phyloP scores from a whole-genome alignment of 1,140 invertebrate species.

The Eumeta japonica region DNA sequence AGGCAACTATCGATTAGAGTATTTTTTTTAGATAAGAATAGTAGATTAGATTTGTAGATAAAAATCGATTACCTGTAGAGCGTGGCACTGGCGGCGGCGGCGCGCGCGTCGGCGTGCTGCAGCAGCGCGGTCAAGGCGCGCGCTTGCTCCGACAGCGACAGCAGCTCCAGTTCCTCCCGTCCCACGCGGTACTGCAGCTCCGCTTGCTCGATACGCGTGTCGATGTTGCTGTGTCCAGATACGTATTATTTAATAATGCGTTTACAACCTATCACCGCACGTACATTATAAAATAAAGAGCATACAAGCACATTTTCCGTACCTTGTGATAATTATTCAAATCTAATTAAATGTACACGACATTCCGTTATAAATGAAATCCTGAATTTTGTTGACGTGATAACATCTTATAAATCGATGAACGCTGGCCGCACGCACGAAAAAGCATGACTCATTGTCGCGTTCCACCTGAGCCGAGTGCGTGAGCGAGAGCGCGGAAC shows the following conservation, averaged over 20 bases:
- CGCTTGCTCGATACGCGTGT: constrained; percentile 85
- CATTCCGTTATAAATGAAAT: background rate
- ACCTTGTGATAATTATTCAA: too few species aligned
- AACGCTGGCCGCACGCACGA: too few species aligned
- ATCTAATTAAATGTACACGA: constrained; percentile 2
- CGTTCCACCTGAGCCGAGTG: too few species aligned
- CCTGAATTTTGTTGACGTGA: too few species aligned
- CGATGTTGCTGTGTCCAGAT: constrained; percentile 83
- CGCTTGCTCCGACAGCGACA: constrained; percentile 80
- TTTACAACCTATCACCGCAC: too few species aligned
- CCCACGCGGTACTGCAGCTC: constrained; percentile 86
- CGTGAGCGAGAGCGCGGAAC: too few species aligned
- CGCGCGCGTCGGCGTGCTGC: constrained; percentile 65
- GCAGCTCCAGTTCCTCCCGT: constrained; percentile 80
- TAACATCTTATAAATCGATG: too few species aligned
- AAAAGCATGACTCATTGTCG: too few species aligned
- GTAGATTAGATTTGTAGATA: background rate
- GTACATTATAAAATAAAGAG: too few species aligned
- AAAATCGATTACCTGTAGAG: constrained; percentile 66
- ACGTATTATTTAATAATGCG: constrained; percentile 1
- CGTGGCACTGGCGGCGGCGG: constrained; percentile 47
- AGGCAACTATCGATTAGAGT: too few species aligned
- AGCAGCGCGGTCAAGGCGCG: constrained; percentile 74
- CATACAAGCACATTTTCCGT: too few species aligned
- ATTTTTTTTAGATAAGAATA: too few species aligned